A percentile compares a stretch with the other conserved stretches of the same genome.
phyloP scores from a whole-genome alignment of 2,113 vertebrate genomes.

The Gnathonemus echidnorhynchus region DNA sequence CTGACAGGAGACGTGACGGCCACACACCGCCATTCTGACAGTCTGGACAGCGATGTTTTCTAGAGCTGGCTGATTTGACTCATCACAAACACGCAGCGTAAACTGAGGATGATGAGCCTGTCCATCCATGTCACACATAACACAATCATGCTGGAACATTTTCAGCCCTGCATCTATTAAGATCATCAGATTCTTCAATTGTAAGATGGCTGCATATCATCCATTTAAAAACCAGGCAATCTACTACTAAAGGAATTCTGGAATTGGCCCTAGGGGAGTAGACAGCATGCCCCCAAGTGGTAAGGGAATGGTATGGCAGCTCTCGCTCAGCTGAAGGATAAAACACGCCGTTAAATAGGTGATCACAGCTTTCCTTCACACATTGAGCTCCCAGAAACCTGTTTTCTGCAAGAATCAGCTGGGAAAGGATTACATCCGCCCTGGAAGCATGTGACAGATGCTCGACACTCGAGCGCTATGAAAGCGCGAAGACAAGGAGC shows the following conservation, averaged over 20 bases:
- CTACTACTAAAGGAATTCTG: neutral
- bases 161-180: neutral
- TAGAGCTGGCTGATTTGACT: neutral
- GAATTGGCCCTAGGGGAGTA: neutral
- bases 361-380: constrained; percentile 3
- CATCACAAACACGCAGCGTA: neutral
- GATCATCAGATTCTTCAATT: neutral
- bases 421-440: neutral
- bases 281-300: neutral
- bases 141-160: neutral
- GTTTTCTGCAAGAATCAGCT: neutral
- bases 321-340: neutral
- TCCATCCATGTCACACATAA: neutral
- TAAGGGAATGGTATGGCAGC: neutral
- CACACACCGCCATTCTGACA: neutral
- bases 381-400: neutral
- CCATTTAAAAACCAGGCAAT: neutral
- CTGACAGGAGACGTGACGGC: neutral
- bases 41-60: neutral
- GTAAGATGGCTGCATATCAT: neutral
- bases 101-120: neutral
- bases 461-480: neutral
- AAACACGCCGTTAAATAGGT: neutral
- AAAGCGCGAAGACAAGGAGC: neutral
- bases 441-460: neutral